Conservation (phyloP, 2,797 vertebrate genomes). For the Hylomyscus alleni region DNA sequence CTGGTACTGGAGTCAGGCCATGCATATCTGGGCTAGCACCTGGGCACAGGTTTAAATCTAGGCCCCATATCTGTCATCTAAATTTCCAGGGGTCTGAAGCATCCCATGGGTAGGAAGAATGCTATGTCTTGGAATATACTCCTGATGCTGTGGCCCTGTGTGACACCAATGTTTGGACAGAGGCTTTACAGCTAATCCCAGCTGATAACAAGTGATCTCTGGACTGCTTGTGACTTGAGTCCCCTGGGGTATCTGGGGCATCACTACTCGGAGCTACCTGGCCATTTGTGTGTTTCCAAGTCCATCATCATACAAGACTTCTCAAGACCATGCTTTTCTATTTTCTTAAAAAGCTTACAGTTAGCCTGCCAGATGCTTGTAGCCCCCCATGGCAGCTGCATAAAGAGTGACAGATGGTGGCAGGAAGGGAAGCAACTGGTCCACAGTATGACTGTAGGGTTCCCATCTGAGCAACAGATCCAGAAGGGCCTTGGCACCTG, state of each 20-base stretch:
- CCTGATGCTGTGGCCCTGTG: background rate
- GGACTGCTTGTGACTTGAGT: background rate
- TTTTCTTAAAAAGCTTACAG: background rate
- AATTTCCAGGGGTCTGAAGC: background rate
- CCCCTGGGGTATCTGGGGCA: background rate
- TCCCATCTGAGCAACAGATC: background rate
- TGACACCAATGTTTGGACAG: background rate
- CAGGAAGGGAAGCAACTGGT: background rate
- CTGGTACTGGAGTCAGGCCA: background rate
- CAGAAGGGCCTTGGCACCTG: background rate
- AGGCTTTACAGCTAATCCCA: background rate
- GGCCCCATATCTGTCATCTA: background rate
- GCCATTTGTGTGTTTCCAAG: background rate
- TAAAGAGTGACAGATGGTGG: background rate
- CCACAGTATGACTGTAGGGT: background rate
- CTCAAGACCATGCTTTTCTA: background rate
- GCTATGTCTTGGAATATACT: background rate
- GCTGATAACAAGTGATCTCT: background rate
- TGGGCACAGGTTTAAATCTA: background rate
- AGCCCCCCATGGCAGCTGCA: background rate
- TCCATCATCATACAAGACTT: background rate
- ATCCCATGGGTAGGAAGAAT: background rate
- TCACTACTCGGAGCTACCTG: background rate
- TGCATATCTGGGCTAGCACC: background rate
- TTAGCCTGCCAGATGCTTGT: conserved; percentile 27